Conservation (phyloP, 2,888 invertebrate genomes). For the Tipula vernalis region DNA sequence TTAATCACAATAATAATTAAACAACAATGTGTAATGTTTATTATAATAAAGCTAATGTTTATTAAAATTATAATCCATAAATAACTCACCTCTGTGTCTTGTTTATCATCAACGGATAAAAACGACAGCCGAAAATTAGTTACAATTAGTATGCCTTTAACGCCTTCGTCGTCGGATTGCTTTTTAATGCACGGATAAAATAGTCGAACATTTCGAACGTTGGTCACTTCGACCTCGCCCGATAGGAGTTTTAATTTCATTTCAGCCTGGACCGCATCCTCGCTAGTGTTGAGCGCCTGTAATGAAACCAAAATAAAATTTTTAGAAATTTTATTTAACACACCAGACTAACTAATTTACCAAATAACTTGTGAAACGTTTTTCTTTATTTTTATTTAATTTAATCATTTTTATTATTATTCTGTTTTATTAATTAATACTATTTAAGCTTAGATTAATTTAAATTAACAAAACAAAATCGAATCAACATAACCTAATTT, state of each 20-base stretch:
- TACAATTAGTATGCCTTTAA: constrained; percentile 71
- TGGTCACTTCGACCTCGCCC: constrained; percentile 73
- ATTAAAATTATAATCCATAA: background rate
- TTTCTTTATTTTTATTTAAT: background rate
- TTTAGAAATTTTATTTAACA: background rate
- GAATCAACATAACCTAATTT: constrained; percentile 5
- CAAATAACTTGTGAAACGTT: constrained; percentile 8
- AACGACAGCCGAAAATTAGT: constrained; percentile 91
- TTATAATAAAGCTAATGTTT: background rate
- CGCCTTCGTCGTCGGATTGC: constrained; percentile 55
- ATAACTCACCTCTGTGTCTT: constrained; percentile 23
- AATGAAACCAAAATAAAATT: constrained; percentile 9
- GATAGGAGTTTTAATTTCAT: constrained; percentile 20
- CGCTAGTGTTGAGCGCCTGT: constrained; percentile 18
- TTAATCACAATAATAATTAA: background rate
- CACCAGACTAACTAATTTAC: background rate
- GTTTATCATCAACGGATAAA: constrained; percentile 49
- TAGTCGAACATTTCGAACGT: constrained; percentile 71
- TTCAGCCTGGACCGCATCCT: constrained; percentile 15
- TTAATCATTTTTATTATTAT: background rate
- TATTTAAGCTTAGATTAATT: constrained; percentile 5
- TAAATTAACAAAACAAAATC: constrained; percentile 5
- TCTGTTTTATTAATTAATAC: background rate
- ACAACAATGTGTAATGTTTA: background rate
- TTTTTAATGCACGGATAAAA: constrained; percentile 56